Base-by-base conservation (phyloP, 2,888 invertebrate genomes). In the Prosopocoilus inquinatus region DNA sequence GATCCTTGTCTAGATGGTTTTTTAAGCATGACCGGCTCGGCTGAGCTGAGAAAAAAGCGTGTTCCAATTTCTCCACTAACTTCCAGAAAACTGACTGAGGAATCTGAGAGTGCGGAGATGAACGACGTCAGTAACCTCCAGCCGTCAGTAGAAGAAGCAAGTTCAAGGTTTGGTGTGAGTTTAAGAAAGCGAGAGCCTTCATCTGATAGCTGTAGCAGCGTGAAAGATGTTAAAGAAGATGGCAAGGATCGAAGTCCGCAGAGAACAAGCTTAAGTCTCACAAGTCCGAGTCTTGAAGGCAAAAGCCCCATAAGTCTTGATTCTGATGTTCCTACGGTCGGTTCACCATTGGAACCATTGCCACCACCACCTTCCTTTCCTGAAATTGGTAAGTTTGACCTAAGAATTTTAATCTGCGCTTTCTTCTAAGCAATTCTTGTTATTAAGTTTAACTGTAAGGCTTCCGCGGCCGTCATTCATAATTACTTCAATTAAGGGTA, bases 61-160 rank as follows among this genome's bases (percentile, higher is more conserved):
- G 35, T 46, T n/a, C 12, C 47, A 20, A 73, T 74, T 11, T 74
- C 75, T 12, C 74, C 75, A 0, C 63, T 74, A 36, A 71, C 74
- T 1, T 68, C 73, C 11, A 75, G 73, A 61, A 75, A 73, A 56
- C 66, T 73, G 33, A 61, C 65, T 32, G 68, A 71, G 34, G 77
- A 77, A 20, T 70, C 70, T 11, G 74, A 73, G 28, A 67, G 67
- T 41, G 72, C 79, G 28, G 71, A 68, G 44, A 66, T 62, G 46
- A 66, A 65, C 58, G 85, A 85, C 67, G 82, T 84, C 12, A 82
- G 82, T 59, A 84, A 83, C 54, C 80, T 81, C 15, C 85, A 88
- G 36, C 88, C 87, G 12, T 85, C 85, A 41, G 85, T 87, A 1
- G 87, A 87, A 72, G 88, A 88, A 71, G 86, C 87, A 47, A 87